A percentile compares a stretch with the other conserved stretches of the same genome.
phyloP scores from a whole-genome alignment of 2,113 vertebrate species.

The Hydropotes inermis region DNA sequence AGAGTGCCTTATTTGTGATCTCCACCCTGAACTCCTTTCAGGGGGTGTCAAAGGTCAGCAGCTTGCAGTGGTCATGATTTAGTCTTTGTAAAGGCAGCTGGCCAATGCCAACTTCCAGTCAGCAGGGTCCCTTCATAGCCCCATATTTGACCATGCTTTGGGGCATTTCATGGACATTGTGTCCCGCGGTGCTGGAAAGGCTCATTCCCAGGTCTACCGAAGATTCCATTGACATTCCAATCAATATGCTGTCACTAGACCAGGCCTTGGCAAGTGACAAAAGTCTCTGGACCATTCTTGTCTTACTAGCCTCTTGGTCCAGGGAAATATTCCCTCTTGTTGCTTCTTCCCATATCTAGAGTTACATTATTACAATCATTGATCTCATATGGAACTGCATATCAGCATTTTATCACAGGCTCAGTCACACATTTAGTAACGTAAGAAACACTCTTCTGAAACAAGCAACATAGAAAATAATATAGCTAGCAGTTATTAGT shows the following conservation, averaged over 20 bases:
- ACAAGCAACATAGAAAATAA: neutral
- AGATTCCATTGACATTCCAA: neutral
- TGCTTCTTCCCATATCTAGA: neutral
- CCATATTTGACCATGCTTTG: neutral
- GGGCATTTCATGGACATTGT: neutral
- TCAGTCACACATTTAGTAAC: neutral
- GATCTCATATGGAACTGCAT: neutral
- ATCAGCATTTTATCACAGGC: neutral
- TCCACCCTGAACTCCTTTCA: neutral
- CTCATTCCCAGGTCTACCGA: neutral
- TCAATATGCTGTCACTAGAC: neutral
- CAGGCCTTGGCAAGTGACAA: neutral
- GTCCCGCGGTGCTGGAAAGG: neutral
- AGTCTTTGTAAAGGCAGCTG: neutral
- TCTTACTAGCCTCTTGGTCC: neutral
- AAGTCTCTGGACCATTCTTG: neutral
- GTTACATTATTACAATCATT: neutral
- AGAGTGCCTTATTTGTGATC: neutral
- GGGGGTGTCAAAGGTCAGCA: neutral
- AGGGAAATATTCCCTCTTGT: neutral
- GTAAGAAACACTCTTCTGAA: neutral
- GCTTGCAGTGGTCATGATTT: neutral
- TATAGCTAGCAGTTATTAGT: neutral
- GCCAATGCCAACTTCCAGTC: neutral
- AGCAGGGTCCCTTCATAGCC: neutral